Percentiles rank a stretch among this genome's conserved stretches.
phyloP scores from a whole-genome alignment of 1,140 invertebrate genomes.

The Hyles vespertilio region DNA sequence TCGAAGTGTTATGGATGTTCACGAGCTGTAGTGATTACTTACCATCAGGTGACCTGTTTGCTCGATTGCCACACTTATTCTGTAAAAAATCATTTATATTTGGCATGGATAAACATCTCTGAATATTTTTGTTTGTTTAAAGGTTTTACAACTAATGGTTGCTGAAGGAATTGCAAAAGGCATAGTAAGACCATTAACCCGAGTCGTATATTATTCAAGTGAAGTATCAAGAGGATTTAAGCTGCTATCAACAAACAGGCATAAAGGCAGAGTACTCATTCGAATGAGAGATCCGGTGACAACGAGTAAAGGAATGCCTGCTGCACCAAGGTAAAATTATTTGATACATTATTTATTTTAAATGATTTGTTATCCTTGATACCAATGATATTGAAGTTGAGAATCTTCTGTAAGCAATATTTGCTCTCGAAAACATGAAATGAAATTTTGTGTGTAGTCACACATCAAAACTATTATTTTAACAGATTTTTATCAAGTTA shows the following conservation, averaged over 20 bases:
- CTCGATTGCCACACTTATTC: too few species aligned
- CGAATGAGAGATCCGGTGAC: constrained; percentile 20
- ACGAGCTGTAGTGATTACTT: too few species aligned
- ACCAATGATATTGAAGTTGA: too few species aligned
- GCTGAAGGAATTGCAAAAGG: constrained; percentile 29
- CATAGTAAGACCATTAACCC: constrained; percentile 22
- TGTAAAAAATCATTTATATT: too few species aligned
- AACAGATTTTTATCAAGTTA: too few species aligned
- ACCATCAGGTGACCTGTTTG: too few species aligned
- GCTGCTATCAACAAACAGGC: constrained; percentile 17
- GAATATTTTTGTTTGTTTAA: constrained; percentile 16
- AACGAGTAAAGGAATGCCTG: constrained; percentile 11
- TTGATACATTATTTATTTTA: background rate
- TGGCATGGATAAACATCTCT: background rate
- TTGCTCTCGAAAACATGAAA: too few species aligned
- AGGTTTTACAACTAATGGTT: constrained; percentile 21
- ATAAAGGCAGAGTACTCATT: constrained; percentile 29
- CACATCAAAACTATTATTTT: background rate
- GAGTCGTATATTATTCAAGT: constrained; percentile 21
- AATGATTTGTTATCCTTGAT: too few species aligned
- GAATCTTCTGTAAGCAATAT: too few species aligned
- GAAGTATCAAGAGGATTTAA: constrained; percentile 26
- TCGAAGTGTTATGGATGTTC: too few species aligned
- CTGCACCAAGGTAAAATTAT: constrained; percentile 19
- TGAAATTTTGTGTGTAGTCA: background rate